Base-by-base conservation (phyloP, 1,140 invertebrate species). In the Thrips palmi region DNA sequence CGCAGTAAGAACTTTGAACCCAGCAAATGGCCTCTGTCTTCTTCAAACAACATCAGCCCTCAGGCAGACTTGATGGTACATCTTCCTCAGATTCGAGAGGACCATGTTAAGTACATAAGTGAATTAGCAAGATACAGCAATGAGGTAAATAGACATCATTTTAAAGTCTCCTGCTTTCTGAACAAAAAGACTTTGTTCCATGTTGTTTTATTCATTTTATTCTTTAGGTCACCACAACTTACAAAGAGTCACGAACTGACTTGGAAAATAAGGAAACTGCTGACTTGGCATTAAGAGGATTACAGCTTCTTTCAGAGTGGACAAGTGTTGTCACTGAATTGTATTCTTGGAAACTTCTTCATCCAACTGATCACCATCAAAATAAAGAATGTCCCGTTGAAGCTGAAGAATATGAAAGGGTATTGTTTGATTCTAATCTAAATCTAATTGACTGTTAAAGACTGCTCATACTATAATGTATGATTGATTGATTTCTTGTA, bases 401-500 rank as follows among this genome's bases (percentile, higher is more conserved):
- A 55, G 93, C 93, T n/a, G 94, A 98, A 63, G 92, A 97, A 63
- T 99, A 99, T 60, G 96, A 98, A 67, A 68, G 92, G 59, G 83
- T 84, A 53, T 32, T 8, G 25, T 27, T 31, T 10, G 20, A 25
- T 25, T 27, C 7, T 5, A 22, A 12, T 15, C 10, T 24, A 27
- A 27, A 7, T 8, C 24, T 7, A n/a, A 27, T n/a, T n/a, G n/a
- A 27, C 24, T 8, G 24, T n/a, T 27, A 27, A n/a, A 8, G n/a
- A 27, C 7, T 27, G n/a, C 7, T 10, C 10, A n/a, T 27, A 27
- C 25, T 10, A 10, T n/a, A 27, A 4, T 33, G 17, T 10, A 33
- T 14, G n/a, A 33, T 38, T 36, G 12, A 8, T 36, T 18, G 7
- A 38, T 32, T 41, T 37, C 33, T 27, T 41, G 2, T 36, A 47